Percentiles rank a stretch among this genome's conserved stretches.
These are phyloP conservation scores for Platichthys flesus DNA, from an alignment of 2,113 vertebrate genomes.

Conservation along the genomic window DNA sequence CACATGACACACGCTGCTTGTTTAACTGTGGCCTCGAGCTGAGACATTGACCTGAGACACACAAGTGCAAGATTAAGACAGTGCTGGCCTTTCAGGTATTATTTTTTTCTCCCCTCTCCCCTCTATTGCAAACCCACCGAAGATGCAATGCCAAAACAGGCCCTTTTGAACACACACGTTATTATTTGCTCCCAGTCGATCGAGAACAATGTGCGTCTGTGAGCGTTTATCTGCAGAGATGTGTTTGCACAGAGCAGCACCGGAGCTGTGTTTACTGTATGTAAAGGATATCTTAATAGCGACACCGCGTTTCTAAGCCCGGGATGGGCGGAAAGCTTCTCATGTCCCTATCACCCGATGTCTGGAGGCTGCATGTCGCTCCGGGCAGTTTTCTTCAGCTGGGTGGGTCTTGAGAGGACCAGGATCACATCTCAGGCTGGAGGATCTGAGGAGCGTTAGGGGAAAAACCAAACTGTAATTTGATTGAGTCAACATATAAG, in stretches of 20 bases:
- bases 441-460: slow-evolving; percentile 48
- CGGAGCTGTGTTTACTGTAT: slow-evolving; percentile 35
- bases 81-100: slow-evolving; percentile 19
- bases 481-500: slow-evolving; percentile 69
- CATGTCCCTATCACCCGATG: slow-evolving; percentile 24
- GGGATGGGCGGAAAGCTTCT: slow-evolving; percentile 27
- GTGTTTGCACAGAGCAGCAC: slow-evolving; percentile 32
- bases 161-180: background rate
- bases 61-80: slow-evolving; percentile 26
- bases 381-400: slow-evolving; percentile 60
- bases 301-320: background rate
- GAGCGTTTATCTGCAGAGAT: slow-evolving; percentile 24
- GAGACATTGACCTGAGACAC: slow-evolving; percentile 47
- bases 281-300: slow-evolving; percentile 24
- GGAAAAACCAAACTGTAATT: slow-evolving; percentile 63
- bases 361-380: slow-evolving; percentile 33
- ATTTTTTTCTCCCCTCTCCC: slow-evolving; percentile 5
- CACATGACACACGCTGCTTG: slow-evolving; percentile 38
- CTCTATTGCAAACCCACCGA: background rate
- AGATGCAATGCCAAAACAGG: background rate
- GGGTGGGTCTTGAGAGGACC: slow-evolving; percentile 56
- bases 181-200: background rate
- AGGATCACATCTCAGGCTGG: slow-evolving; percentile 61
- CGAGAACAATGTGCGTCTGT: slow-evolving; percentile 20
- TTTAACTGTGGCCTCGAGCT: slow-evolving; percentile 50